Base-by-base conservation (phyloP, 2,888 invertebrate species). In the Oscheius sp. region DNA sequence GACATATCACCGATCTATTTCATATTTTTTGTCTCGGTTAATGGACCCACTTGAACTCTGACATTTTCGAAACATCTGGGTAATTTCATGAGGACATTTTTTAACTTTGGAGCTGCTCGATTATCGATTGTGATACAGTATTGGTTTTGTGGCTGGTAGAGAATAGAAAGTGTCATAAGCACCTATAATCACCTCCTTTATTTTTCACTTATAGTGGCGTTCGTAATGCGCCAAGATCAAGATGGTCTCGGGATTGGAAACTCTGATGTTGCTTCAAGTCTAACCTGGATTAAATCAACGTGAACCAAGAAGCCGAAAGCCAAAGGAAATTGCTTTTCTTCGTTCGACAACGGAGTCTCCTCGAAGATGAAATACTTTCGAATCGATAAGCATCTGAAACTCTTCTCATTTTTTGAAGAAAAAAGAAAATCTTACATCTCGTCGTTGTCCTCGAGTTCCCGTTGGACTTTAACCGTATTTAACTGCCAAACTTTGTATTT, bases 111-210 rank as follows among this genome's bases (percentile, higher is more conserved):
- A 31, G 2, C n/a, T n/a, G 67, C 39, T 12, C 27, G 12, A n/a
- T 58, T 58, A 39, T 67, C 67, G 31, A 67, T 67, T 5, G 67
- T 67, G 10, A 67, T 25, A 31, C 67, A 67, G 27, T 67, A 67
- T 8, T 57, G 46, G 29, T 67, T 67, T 27, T 67, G 67, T 6
- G 67, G 67, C n/a, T 67, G 58, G 46, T 67, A 67, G 58, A 67
- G 46, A 17, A 67, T 15, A 25, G 57, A 57, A 12, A 67, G 33
- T 3, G 64, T 20, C 10, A 67, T n/a, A 15, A 67, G 34, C 1
- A 67, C 57, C 67, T 67, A 27, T 42, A 67, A 5, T 20, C 23
- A 12, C 12, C 17, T 42, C 3, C 12, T 15, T 17, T 42, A 6
- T 12, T 42, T 42, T 42, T 15, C 12, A 42, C 37, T 34, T 34